Evolutionary conservation across 1,140 invertebrate genomes (phyloP).

Genomic region (Muscidifurax raptorellus): DNA sequence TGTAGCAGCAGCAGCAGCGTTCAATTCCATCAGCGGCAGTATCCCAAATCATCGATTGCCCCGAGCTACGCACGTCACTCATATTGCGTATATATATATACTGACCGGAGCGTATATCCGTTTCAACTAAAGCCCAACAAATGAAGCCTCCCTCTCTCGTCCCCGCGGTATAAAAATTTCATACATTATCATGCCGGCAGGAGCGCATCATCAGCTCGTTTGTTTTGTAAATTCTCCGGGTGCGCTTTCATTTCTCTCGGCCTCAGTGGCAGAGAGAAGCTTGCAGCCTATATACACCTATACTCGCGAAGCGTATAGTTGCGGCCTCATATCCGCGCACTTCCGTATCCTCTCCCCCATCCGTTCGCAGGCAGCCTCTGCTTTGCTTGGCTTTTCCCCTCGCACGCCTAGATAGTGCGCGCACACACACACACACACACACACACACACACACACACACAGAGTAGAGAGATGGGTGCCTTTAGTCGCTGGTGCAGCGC

Average conservation of each 20-base stretch:
- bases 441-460: neutral
- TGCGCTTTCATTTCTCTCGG: neutral
- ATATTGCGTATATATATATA: too few relatives aligned
- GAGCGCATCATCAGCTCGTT: neutral
- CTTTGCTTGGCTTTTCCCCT: constrained; percentile 19
- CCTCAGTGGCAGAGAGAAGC: neutral
- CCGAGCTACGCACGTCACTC: too few relatives aligned
- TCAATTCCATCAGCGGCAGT: too few relatives aligned
- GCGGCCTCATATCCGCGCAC: constrained; percentile 55
- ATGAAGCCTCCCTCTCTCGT: neutral
- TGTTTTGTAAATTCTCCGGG: constrained; percentile 12
- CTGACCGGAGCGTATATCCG: too few relatives aligned
- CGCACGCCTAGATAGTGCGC: constrained; percentile 19
- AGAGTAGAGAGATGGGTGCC: neutral
- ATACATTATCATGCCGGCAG: neutral
- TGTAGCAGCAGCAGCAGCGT: too few relatives aligned
- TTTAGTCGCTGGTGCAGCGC: constrained; percentile 17
- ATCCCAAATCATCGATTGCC: too few relatives aligned
- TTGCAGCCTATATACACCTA: neutral
- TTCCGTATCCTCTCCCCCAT: constrained; percentile 40
- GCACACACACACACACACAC: neutral
- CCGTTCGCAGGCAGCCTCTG: neutral
- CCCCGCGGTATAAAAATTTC: neutral
- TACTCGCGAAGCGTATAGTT: constrained; percentile 37
- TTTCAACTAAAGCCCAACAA: neutral